Evolutionary conservation across 2,888 invertebrate species (phyloP), one percentile per base, ranked within the genome.

Genomic region (Argyresthia goedartella): DNA sequence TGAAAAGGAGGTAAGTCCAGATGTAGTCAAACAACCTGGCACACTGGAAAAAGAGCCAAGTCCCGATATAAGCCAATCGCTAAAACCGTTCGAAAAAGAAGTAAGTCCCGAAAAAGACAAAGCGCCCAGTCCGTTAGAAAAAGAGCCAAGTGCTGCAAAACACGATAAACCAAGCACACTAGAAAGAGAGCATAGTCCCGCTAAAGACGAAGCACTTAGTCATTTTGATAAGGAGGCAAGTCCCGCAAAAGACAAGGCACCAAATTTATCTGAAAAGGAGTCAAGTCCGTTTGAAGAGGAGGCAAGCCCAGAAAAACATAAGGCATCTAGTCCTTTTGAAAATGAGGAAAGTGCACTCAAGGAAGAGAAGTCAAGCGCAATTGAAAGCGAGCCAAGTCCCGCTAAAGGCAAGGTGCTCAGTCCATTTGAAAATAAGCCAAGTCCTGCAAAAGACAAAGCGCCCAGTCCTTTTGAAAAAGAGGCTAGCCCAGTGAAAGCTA

Each of bases 141-240:
- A 8, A 9, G 7, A 35, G 48, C 1, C 13, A 13, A 35, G 35
- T 1, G 35, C 51, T 69, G 51, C 44, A 35, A n/a, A 36, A 44
- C 41, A 14, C 6, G 9, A n/a, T n/a, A n/a, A n/a, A n/a, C n/a
- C 8, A 42, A 50, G 14, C 8, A 4, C 73, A 7, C 8, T 16
- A 11, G 14, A 15, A 2, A 35, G 11, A 8, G 6, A 14, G 6
- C n/a, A 13, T 39, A 35, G n/a, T n/a, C n/a, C n/a, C n/a, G n/a
- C n/a, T n/a, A n/a, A n/a, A n/a, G n/a, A n/a, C n/a, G n/a, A n/a
- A n/a, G n/a, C n/a, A n/a, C n/a, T n/a, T 42, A n/a, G 8, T 42
- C 8, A 10, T 9, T 42, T n/a, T 42, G 42, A 42, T 10, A 42
- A 42, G n/a, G 9, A 42, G 4, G 8, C 36, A 36, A 36, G 36